phyloP scores from a whole-genome alignment of 2,888 invertebrate species.

The Rapana venosa region DNA sequence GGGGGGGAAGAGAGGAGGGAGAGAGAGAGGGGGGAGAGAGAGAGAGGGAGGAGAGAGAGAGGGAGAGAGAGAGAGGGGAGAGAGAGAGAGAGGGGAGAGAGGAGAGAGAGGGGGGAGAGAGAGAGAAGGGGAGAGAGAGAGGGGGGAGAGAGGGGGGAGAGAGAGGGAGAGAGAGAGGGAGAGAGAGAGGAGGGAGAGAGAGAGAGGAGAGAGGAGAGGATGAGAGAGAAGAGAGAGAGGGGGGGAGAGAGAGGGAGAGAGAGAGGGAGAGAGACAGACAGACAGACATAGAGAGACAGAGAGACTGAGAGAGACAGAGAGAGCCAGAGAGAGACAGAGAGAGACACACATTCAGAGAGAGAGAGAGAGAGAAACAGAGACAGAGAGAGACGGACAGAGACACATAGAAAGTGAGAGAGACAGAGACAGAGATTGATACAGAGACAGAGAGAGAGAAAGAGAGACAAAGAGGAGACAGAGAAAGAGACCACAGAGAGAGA shows the following conservation, averaged over 20 bases:
- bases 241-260: not conserved
- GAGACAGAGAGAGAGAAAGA: too few relatives aligned
- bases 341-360: not conserved
- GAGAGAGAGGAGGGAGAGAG: not conserved
- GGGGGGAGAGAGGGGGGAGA: not conserved
- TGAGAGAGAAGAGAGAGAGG: slow-evolving; percentile 2
- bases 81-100: not conserved
- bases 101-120: not conserved
- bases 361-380: too few relatives aligned
- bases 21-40: not conserved
- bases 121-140: not conserved
- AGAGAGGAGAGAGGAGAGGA: not conserved
- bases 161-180: not conserved
- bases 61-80: not conserved
- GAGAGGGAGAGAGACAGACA: not conserved
- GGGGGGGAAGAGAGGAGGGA: not conserved
- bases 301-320: slow-evolving; percentile 1
- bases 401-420: not conserved
- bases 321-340: not conserved
- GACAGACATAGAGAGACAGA: slow-evolving; percentile 3
- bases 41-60: not conserved
- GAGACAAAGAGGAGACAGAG: not conserved
- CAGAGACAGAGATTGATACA: not conserved
- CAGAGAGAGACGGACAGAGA: too few relatives aligned
- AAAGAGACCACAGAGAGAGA: not conserved